Base-by-base conservation (phyloP, 2,113 vertebrate species). In the Platysternon megacephalum region DNA sequence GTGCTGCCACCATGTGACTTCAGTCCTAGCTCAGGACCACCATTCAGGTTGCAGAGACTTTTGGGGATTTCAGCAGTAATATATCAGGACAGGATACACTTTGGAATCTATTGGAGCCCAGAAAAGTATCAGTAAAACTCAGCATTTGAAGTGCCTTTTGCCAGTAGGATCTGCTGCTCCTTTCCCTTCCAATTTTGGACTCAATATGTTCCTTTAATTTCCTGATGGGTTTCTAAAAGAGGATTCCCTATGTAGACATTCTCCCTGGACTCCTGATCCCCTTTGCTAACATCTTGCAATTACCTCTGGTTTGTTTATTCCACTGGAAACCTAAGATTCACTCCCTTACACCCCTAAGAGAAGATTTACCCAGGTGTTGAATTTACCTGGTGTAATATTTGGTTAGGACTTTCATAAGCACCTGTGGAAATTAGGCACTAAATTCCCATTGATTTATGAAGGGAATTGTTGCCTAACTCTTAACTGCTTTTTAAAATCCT, bases 31-130 rank as follows among this genome's bases (percentile, higher is more conserved):
- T 84, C 29, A 84, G 84, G 51, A 10, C 32, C 3, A 39, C 1
- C 2, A n/a, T 12, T 35, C 28, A 4, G 5, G 44, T 82, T 82
- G 35, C 53, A 11, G 53, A 79, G 55, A 21, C 35, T 76, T 93
- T 91, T 82, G 44, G 79, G 44, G 4, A 87, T 32, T 14, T 74
- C 8, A 3, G 39, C 82, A 11, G 14, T 1, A 83, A n/a, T 26
- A 29, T 35, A 74, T 58, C 11, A 53, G 39, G 81, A 85, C 22
- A 13, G 12, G 5, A 6, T 87, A 58, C 58, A 85, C 3, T 2
- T 42, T 35, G 22, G 39, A 11, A 11, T 32, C 24, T 0, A 1
- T 13, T 74, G 48, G 26, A 52, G 14, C 16, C 53, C 29, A 48
- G 19, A 11, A 56, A 68, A 94, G 6, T 42, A 76, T 46, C 42